Evolutionary conservation across 2,113 vertebrate species (phyloP).

Genomic region (Pipra filicauda): DNA sequence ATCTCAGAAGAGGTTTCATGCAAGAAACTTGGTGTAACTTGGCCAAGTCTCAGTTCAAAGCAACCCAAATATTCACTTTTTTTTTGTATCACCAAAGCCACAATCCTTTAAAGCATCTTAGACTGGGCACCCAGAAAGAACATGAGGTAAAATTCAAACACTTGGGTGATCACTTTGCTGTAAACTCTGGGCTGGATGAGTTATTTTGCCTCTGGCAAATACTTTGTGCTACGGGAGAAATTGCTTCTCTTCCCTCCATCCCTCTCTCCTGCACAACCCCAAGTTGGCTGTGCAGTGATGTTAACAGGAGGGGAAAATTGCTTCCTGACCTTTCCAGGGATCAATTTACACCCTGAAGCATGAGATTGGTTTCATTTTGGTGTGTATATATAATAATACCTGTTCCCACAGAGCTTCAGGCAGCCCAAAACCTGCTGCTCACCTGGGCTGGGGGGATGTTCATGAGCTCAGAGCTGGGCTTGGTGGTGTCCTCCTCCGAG

Average conservation of each 20-base stretch:
- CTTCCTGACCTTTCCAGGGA: conserved; percentile 28
- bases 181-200: background rate
- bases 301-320: conserved; percentile 39
- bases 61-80: background rate
- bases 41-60: too few species aligned
- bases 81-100: background rate
- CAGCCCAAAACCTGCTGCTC: background rate
- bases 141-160: background rate
- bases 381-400: background rate
- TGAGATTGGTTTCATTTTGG: background rate
- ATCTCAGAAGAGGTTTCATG: background rate
- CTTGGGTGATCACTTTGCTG: background rate
- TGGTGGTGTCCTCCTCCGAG: background rate
- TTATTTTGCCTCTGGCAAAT: background rate
- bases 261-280: too few species aligned
- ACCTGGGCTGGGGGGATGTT: background rate
- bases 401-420: background rate
- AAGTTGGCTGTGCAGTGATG: background rate
- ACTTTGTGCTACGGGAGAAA: background rate
- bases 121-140: background rate
- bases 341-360: conserved; percentile 27
- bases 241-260: background rate
- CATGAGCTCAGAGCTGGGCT: background rate
- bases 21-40: background rate
- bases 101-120: background rate